These are phyloP conservation scores for Microcebus lehilahytsara DNA, from an alignment of 2,113 vertebrate genomes.

Conservation along the genomic window DNA sequence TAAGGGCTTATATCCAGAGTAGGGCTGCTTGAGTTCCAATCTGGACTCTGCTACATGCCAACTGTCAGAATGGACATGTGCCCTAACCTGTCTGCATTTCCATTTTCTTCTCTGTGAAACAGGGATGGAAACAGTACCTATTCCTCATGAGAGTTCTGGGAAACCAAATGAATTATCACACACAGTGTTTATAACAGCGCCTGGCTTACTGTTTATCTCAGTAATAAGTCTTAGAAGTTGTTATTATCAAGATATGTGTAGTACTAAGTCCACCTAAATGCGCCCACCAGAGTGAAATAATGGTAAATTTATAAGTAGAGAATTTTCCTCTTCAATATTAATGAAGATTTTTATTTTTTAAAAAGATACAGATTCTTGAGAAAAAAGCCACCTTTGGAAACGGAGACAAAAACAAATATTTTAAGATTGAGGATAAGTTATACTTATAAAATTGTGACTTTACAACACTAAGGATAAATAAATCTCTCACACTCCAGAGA, in stretches of 20 bases:
- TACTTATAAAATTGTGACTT: neutral
- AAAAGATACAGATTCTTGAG: neutral
- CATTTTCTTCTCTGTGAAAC: neutral
- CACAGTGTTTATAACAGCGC: neutral
- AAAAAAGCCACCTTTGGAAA: neutral
- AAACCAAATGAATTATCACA: neutral
- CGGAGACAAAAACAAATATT: conserved; percentile 10
- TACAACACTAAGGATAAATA: neutral
- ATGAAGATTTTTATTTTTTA: neutral
- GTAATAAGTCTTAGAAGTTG: neutral
- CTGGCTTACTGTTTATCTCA: neutral
- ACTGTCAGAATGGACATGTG: too few relatives aligned
- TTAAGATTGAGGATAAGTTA: neutral
- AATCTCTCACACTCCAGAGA: neutral
- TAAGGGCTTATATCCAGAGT: neutral
- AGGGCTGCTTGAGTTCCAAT: neutral
- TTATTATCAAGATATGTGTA: neutral
- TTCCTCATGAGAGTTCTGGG: neutral
- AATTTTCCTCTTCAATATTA: neutral
- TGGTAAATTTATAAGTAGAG: neutral
- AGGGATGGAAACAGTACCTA: neutral
- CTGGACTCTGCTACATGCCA: neutral
- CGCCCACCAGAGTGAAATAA: neutral
- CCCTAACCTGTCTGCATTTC: neutral
- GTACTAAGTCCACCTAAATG: neutral